Conservation (phyloP, 2,888 invertebrate genomes). For the Tenthredo livida region DNA sequence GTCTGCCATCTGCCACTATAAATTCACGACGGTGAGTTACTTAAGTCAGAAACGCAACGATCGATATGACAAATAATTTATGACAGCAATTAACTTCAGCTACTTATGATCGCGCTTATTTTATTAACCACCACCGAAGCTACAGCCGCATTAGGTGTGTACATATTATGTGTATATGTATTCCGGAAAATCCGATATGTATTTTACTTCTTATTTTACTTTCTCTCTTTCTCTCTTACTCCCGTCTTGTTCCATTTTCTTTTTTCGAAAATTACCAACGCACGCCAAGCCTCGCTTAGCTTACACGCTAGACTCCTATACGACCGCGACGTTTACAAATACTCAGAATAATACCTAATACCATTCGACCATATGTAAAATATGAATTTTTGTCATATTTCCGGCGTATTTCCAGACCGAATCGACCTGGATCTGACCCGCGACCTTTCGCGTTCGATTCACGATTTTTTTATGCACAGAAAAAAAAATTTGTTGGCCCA, state of each 20-base stretch:
- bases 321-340: too few relatives aligned
- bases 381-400: too few relatives aligned
- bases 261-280: neutral
- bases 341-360: too few relatives aligned
- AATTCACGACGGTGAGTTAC: slow-evolving; percentile 14
- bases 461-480: too few relatives aligned
- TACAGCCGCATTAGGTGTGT: neutral
- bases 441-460: too few relatives aligned
- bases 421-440: too few relatives aligned
- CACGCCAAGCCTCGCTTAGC: too few relatives aligned
- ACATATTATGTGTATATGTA: neutral
- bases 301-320: too few relatives aligned
- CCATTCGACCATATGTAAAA: too few relatives aligned
- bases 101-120: neutral
- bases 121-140: neutral
- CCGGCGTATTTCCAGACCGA: too few relatives aligned
- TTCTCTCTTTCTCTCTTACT: neutral
- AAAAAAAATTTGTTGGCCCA: too few relatives aligned
- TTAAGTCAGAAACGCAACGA: slow-evolving; percentile 20
- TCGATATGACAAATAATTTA: slow-evolving; percentile 36
- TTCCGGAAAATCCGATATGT: neutral
- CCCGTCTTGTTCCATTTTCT: neutral
- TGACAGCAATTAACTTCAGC: slow-evolving; percentile 34
- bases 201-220: neutral
- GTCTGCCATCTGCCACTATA: slow-evolving; percentile 23